A percentile compares a stretch with the other conserved stretches of the same genome.
Evolutionary conservation across 2,113 vertebrate species (phyloP).

Genomic region (Astatoreochromis straeleni): DNA sequence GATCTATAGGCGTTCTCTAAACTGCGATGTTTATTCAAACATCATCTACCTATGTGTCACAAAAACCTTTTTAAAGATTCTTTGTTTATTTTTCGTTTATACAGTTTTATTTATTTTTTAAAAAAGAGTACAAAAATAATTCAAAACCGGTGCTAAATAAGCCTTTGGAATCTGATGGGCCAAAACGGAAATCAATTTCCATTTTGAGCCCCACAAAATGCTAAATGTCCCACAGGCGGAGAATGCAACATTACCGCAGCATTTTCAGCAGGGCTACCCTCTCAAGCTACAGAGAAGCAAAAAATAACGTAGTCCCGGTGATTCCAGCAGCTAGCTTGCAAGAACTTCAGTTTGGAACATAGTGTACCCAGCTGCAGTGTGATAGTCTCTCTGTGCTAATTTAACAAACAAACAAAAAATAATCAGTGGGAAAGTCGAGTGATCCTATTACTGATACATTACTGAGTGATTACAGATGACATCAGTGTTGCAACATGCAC

Average conservation of each 20-base stretch:
- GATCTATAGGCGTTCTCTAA: too few species aligned
- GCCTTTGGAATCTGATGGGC: background rate
- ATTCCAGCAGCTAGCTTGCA: background rate
- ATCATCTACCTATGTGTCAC: background rate
- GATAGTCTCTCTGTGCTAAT: background rate
- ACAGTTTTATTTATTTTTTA: too few species aligned
- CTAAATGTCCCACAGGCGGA: rapidly evolving
- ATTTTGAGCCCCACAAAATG: rapidly evolving
- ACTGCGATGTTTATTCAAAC: background rate
- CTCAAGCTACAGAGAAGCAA: background rate
- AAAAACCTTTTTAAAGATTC: background rate
- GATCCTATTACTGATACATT: background rate
- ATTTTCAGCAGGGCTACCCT: background rate
- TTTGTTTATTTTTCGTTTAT: background rate
- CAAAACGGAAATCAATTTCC: background rate
- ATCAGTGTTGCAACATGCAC: background rate
- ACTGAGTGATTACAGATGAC: background rate
- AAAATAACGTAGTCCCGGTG: background rate
- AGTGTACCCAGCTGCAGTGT: background rate
- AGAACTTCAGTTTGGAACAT: background rate
- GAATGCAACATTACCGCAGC: slow-evolving; percentile 45
- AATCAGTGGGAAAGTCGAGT: background rate
- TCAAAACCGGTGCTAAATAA: background rate
- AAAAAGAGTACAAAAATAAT: background rate
- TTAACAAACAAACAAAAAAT: background rate